Evolutionary conservation across 2,888 invertebrate genomes (phyloP), one percentile per base, ranked within the genome.

Genomic region (Volucella inflata): DNA sequence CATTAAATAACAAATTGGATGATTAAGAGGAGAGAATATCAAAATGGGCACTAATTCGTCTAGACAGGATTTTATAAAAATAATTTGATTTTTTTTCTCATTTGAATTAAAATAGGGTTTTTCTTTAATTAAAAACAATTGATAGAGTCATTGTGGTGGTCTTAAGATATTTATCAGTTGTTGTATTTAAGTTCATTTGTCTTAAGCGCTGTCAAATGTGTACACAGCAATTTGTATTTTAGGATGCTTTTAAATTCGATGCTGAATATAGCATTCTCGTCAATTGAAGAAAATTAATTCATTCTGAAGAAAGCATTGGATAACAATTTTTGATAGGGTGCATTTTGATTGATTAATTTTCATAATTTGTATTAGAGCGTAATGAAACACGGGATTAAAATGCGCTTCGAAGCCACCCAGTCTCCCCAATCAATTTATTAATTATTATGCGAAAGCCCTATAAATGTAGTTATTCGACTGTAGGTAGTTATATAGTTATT

Each of bases 21-120:
- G n/a, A 42, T 50, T 21, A 38, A 55, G 46, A 36, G 46, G 46
- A 36, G 44, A 12, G 44, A 30, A 30, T 8, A 44, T 44, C 36
- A 14, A 68, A 68, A 44, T 44, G 53, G 4, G 8, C 14, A 46
- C 30, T 57, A 46, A 57, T 57, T 9, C 36, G 70, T 71, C 70
- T 71, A 71, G 70, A 71, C 70, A n/a, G 48, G 57, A 48, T 14
- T 40, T 10, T 21, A 11, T 12, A 51, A 38, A 65, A 57, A 30
- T 36, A 46, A 68, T 36, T 65, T 65, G 51, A 21, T 36, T 50
- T 50, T 44, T 55, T 14, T 53, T 55, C 16, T 42, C 11, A 10
- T 68, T 68, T 60, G n/a, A 60, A n/a, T 60, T 44, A 21, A 60
- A 46, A 60, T 60, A n/a, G 30, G 44, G 62, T 46, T 46, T 62